phyloP scores from a whole-genome alignment of 2,888 invertebrate species.

The Troglohyphantes excavatus region DNA sequence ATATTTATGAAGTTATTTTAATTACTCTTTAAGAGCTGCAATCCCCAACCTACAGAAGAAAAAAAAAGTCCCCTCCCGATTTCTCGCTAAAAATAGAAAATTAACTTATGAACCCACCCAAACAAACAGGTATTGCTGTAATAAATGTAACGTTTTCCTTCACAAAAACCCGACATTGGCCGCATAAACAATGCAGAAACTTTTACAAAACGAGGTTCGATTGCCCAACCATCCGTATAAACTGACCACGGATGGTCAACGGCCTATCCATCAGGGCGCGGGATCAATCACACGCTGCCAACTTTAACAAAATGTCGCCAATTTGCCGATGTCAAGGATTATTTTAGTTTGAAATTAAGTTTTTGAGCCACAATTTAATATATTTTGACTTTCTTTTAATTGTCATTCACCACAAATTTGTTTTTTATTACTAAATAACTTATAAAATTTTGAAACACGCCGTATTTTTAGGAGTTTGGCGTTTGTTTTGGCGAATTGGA shows the following conservation, averaged over 20 bases:
- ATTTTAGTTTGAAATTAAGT: too few species aligned
- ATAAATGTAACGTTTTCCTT: neutral
- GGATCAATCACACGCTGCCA: neutral
- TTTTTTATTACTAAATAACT: too few species aligned
- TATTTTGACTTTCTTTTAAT: too few species aligned
- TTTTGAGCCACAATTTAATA: too few species aligned
- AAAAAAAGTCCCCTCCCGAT: too few species aligned
- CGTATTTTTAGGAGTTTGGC: neutral
- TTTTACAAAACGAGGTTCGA: neutral
- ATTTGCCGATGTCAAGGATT: neutral
- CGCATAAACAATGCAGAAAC: neutral
- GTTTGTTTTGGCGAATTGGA: too few species aligned
- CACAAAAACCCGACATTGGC: neutral
- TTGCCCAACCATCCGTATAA: slow-evolving; percentile 27
- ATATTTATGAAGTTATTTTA: too few species aligned
- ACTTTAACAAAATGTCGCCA: neutral
- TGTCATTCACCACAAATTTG: too few species aligned
- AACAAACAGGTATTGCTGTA: neutral
- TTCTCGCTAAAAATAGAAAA: neutral
- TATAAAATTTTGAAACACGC: too few species aligned
- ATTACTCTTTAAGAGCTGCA: too few species aligned
- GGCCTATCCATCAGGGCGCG: slow-evolving; percentile 18
- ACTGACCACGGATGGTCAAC: slow-evolving; percentile 39
- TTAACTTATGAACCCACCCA: neutral
- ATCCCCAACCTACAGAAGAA: too few species aligned